Evolutionary conservation across 2,113 vertebrate species (phyloP), one percentile per base, ranked within the genome.

Genomic region (Ctenodactylus gundi): DNA sequence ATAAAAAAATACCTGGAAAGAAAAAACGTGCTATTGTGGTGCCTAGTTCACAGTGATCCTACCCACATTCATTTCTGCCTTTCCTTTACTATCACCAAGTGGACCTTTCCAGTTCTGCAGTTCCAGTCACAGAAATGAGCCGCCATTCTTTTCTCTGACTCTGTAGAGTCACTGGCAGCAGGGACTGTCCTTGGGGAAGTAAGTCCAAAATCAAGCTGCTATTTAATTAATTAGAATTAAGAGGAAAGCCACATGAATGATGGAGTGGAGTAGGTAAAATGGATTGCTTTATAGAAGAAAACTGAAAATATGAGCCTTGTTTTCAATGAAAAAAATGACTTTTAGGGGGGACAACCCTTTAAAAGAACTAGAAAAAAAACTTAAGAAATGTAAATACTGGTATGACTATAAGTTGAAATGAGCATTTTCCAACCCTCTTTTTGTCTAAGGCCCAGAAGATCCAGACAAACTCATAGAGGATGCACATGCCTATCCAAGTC

Each of bases 151-250:
- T 88, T 70, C 65, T 60, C 36, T 73, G 44, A 76, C 57, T 78
- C 25, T 75, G 13, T 53, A 17, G 60, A 75, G 21, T 68, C 53
- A 55, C 36, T 73, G 14, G 27, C 70, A 36, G 60, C 29, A 20
- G 6, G 17, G 14, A 36, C 14, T 91, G 58, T 58, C 34, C 85
- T 51, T 29, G 34, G 18, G 10, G 10, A 68, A 49, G 10, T 68
- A 53, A 85, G 91, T 88, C 57, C 31, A 68, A 88, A 91, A 80
- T 65, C 68, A 81, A 88, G 72, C 41, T 80, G 85, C 15, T 44
- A 31, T 21, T 76, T 85, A 73, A 21, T 68, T 51, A 68, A 23
- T 68, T 57, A 84, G 31, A 88, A 95, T 27, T 85, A 80, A 91
- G 27, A 49, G 44, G 34, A 58, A 88, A 41, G 2, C 34, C 49